Conservation (phyloP, 2,113 vertebrate species). For the Salminus brasiliensis region DNA sequence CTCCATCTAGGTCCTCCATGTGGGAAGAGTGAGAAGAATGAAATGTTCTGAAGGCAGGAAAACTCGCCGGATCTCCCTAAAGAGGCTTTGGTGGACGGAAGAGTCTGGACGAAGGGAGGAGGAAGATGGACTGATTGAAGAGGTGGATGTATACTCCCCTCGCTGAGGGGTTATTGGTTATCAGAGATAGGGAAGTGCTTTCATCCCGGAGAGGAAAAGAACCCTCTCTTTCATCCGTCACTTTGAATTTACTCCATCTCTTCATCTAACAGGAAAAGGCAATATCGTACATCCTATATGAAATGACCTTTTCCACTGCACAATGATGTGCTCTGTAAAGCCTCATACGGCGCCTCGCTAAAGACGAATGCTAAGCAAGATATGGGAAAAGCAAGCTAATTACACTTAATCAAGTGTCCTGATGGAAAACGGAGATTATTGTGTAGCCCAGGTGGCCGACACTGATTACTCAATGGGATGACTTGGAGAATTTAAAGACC, state of each 20-base stretch:
- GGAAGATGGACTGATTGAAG: slow-evolving; percentile 32
- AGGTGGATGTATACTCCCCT: slow-evolving; percentile 25
- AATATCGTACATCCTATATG: slow-evolving; percentile 22
- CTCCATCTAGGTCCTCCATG: slow-evolving; percentile 21
- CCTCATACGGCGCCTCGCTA: neutral
- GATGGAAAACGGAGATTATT: slow-evolving; percentile 16
- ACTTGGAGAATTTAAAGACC: slow-evolving; percentile 10
- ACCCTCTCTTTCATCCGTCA: slow-evolving; percentile 46
- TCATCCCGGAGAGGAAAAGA: slow-evolving; percentile 44
- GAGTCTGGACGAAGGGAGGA: slow-evolving; percentile 24
- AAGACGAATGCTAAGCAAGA: neutral
- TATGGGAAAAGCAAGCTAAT: neutral
- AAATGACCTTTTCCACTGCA: neutral
- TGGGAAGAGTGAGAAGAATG: neutral
- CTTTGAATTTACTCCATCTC: slow-evolving; percentile 29
- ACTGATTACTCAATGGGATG: neutral
- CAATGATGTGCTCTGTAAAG: slow-evolving; percentile 7
- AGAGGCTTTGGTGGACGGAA: slow-evolving; percentile 25
- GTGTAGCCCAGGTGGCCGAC: neutral
- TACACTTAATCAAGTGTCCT: slow-evolving; percentile 5
- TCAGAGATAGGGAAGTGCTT: slow-evolving; percentile 48
- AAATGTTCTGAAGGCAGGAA: slow-evolving; percentile 14
- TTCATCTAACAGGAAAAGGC: slow-evolving; percentile 26
- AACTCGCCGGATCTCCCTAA: slow-evolving; percentile 31
- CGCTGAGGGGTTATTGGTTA: slow-evolving; percentile 39